phyloP scores from a whole-genome alignment of 2,113 vertebrate species.

The Delphinapterus leucas region DNA sequence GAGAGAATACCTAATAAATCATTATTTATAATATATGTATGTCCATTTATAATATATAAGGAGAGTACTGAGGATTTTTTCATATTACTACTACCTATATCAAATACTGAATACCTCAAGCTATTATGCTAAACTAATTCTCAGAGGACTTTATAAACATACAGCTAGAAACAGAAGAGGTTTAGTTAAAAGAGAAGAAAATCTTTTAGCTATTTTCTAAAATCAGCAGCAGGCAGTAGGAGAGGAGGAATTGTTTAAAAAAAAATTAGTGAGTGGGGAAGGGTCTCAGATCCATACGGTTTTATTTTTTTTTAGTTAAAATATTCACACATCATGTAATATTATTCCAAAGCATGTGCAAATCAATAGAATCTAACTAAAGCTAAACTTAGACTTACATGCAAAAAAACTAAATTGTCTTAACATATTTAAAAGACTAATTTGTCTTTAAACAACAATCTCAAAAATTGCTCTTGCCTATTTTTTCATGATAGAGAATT shows the following conservation, averaged over 20 bases:
- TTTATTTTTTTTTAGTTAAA: constrained; percentile 22
- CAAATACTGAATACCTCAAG: constrained; percentile 65
- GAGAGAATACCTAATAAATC: constrained; percentile 54
- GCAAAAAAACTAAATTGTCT: constrained; percentile 7
- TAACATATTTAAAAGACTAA: not conserved
- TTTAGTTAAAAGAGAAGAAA: constrained; percentile 68
- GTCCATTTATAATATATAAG: not conserved
- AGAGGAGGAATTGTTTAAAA: constrained; percentile 54
- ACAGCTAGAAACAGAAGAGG: constrained; percentile 62
- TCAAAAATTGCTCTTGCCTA: not conserved
- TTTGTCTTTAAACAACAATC: constrained; percentile 14
- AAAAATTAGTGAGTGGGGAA: constrained; percentile 15
- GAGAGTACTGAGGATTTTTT: constrained; percentile 67
- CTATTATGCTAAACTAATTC: constrained; percentile 75
- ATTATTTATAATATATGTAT: constrained; percentile 59
- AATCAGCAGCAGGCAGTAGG: constrained; percentile 55
- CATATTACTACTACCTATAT: constrained; percentile 72
- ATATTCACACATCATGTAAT: not conserved
- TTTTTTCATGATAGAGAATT: not conserved
- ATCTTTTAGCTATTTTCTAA: constrained; percentile 69
- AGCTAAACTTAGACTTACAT: constrained; percentile 39
- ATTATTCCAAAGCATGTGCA: constrained; percentile 15
- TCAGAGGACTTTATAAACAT: constrained; percentile 72
- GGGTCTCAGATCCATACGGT: not conserved
- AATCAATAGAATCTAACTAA: not conserved